Base-by-base conservation (phyloP, 2,888 invertebrate genomes). In the Drosophila gaucha region DNA sequence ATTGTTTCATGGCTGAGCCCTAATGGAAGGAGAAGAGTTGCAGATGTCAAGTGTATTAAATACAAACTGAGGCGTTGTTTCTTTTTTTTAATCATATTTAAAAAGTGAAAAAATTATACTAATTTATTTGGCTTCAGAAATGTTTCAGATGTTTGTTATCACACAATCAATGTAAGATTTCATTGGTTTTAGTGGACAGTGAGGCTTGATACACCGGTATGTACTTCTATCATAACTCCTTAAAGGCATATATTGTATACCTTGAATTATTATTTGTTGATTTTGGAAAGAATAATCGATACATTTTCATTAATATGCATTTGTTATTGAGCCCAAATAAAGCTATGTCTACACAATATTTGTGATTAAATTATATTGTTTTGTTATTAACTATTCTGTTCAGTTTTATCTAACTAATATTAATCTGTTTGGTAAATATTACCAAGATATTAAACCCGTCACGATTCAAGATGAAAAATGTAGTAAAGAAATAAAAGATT, bases 161-260 rank as follows among this genome's bases (percentile, higher is more conserved):
- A 43, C 58, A 59, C 56, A 65, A 26, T 71, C 55, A 51, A 55
- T 77, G 63, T 67, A 16, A 43, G 28, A 58, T 52, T 24, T 20
- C 59, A 55, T 62, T 62, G 57, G 62, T 36, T 43, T 63, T 38
- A 69, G 72, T 73, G 73, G 78, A 73, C 69, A 62, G 65, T 52
- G 49, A 58, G 59, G 73, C 66, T 58, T 54, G 60, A 36, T 62
- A 73, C 33, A 44, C 51, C 54, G 78, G 78, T 78, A 78, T 38
- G 78, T 78, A 78, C 78, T 78, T 80, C 80, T 78, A 71, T 78
- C 74, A 67, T 80, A 80, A 66, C 79, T 75, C 71, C 75, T 28
- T 44, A 55, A 31, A 46, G 67, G 59, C 73, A 18, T 26, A 24
- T 22, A 44, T 35, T 24, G 8, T 43, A 28, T 49, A 44, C 9